Base-by-base conservation (phyloP, 2,113 vertebrate genomes). In the Noctilio leporinus region DNA sequence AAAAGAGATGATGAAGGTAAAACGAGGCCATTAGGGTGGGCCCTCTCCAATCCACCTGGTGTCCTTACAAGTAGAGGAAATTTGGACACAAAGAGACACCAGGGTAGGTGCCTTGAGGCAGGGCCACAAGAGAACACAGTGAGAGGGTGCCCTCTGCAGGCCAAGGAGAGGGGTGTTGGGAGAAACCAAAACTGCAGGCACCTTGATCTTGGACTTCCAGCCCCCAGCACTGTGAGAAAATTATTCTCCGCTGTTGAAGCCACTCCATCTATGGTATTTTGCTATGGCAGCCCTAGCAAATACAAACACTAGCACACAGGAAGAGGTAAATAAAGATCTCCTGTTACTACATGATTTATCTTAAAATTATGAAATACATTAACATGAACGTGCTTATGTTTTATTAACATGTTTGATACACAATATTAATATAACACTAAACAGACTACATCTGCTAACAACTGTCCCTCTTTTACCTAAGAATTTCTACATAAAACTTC, bases 41-140 rank as follows among this genome's bases (percentile, higher is more conserved):
- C 28, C 33, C 65, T 5, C 16, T 53, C 69, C 62, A 43, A 9
- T 10, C 28, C 40, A 17, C 22, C 24, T 0, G 12, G 22, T 57
- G 55, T 28, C 84, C 47, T 55, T 15, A 33, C 9, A 55, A 47
- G 65, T 67, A 43, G 51, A 84, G 45, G 75, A 49, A 59, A 51
- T 20, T 0, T 0, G 5, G 80, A 38, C 59, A 40, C 3, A 47
- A 12, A 89, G 16, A 28, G 35, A 30, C 33, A 4, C 45, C 22
- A 12, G 14, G 10, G 4, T 1, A 0, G 2, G 3, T 0, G 16
- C 3, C 3, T 22, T 1, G n/a, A 14, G 12, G 9, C 43, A 9
- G 10, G 59, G 35, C 12, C 26, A 2, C 0, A 2, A 1, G 40
- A 30, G 35, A 35, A 62, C 30, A 14, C 35, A 2, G 33, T 0